Base-by-base conservation (phyloP, 1,140 invertebrate genomes). In the Hypothenemus hampei region DNA sequence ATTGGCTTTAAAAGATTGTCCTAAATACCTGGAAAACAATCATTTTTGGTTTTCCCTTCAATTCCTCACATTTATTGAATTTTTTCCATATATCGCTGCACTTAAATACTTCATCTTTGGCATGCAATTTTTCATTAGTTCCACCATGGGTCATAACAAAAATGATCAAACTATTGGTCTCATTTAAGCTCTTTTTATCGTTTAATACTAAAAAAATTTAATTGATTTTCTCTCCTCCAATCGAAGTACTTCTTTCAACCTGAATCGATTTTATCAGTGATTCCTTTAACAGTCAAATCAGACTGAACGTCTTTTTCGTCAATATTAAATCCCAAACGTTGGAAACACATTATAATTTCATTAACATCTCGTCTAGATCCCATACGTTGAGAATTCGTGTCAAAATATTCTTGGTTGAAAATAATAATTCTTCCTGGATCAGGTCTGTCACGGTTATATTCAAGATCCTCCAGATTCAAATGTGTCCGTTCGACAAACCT, bases 1-100 rank as follows among this genome's bases (percentile, higher is more conserved):
- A n/a, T n/a, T n/a, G n/a, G n/a, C n/a, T n/a, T n/a, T n/a, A n/a
- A n/a, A n/a, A n/a, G n/a, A n/a, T n/a, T n/a, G n/a, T 31, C 23
- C n/a, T 60, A 51, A n/a, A n/a, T n/a, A 68, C 66, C 52, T 66
- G 65, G 29, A 69, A 63, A 7, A 65, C 48, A 33, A 69, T 63
- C 61, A 67, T 61, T 60, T 69, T 67, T 8, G 66, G 66, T 49
- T 65, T 65, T n/a, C 52, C 31, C 8, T 59, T 33, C 3, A 67
- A 49, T 23, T 41, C 33, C 13, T 19, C 3, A 33, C 59, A 66
- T 3, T 36, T 31, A 15, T 6, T 55, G 46, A 67, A 66, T 22
- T 45, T 35, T 23, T 21, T 16, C 59, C 60, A 63, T 4, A 69
- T 43, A 3, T 68, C 62, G 8, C 54, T 37, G 4, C 54, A 47